Conservation (phyloP, 2,113 vertebrate species). For the Saimiri boliviensis region DNA sequence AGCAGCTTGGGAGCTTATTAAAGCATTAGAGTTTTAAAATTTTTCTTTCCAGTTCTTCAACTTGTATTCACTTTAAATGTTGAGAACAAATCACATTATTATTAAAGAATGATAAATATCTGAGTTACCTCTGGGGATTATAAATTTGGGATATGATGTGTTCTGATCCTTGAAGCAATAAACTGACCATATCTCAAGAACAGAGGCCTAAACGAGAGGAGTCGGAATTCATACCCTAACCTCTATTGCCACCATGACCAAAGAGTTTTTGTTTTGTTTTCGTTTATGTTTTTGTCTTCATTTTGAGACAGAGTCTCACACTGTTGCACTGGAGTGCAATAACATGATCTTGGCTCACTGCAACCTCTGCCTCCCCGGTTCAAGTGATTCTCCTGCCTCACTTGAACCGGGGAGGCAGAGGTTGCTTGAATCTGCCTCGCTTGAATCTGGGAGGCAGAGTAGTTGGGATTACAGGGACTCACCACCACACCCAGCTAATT, state of each 20-base stretch:
- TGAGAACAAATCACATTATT: background rate
- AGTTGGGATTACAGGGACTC: too few relatives aligned
- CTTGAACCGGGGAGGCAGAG: too few relatives aligned
- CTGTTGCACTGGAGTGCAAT: too few relatives aligned
- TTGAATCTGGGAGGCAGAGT: too few relatives aligned
- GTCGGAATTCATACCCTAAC: background rate
- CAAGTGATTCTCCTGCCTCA: too few relatives aligned
- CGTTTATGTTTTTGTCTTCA: accelerated
- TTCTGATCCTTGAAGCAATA: background rate
- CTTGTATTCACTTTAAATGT: background rate
- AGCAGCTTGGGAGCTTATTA: background rate
- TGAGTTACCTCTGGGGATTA: background rate
- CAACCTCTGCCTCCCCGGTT: too few relatives aligned
- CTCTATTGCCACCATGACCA: background rate
- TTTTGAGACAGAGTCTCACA: too few relatives aligned
- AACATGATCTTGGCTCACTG: too few relatives aligned
- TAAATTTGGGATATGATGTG: background rate
- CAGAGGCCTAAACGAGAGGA: background rate
- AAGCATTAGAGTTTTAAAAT: background rate
- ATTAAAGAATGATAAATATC: background rate
- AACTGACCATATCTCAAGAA: background rate
- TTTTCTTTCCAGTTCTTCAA: constrained; percentile 24
- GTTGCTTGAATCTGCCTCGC: too few relatives aligned
- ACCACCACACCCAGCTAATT: too few relatives aligned
- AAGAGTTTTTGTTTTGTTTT: background rate